Evolutionary conservation across 2,888 invertebrate genomes (phyloP), one percentile per base, ranked within the genome.

Genomic region (Anodontia alba): DNA sequence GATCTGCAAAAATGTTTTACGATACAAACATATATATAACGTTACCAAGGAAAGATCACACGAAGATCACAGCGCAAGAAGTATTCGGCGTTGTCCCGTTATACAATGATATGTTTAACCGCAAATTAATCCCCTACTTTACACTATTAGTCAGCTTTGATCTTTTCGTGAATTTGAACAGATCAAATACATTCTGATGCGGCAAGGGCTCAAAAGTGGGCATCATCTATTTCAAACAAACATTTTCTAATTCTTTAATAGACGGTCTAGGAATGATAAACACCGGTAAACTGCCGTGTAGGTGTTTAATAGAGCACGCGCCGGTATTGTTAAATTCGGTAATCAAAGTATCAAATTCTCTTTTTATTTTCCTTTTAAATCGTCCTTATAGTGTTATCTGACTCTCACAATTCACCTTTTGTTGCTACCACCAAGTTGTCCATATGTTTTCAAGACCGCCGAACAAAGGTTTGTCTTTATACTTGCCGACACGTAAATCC

Each of bases 181-280:
- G 33, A 62, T 62, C 62, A 62, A 62, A 62, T 33, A 23, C 62
- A 33, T 62, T 33, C 20, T 62, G 62, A 17, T 26, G 62, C 29
- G 33, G 26, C 31, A 62, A 23, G 62, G 17, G 33, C 33, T 62
- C 62, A 33, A 62, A 62, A 33, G 62, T 62, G 62, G 62, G 20
- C 62, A 62, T 62, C 62, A 57, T 57, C 57, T 23, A n/a, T 57
- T 57, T 26, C 29, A 57, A 57, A 26, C 57, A 57, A 23, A 62
- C 62, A 62, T 62, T 46, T 62, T 29, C 57, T 62, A 62, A 62
- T 62, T 31, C 20, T 62, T 46, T 81, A 74, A 82, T 82, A 62
- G 51, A 33, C 46, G 57, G 38, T 51, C 77, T 42, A 75, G 75
- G 81, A 80, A 71, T 82, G 84, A 84, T 82, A 49, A 80, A 80